Base-by-base conservation (phyloP, 2,797 vertebrate species). In the Anolis apletophallus region DNA sequence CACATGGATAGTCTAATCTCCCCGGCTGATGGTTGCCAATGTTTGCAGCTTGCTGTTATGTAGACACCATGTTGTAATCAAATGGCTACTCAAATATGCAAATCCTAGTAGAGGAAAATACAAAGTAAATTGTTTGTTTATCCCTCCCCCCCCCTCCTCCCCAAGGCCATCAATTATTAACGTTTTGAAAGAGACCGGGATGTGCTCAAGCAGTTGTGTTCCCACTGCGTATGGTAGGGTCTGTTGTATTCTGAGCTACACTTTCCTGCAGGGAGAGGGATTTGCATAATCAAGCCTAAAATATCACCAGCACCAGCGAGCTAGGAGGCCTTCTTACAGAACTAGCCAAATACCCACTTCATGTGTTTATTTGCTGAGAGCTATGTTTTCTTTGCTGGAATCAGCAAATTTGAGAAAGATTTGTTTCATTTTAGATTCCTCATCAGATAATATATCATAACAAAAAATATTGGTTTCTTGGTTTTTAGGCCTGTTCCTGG, bases 91-190 rank as follows among this genome's bases (percentile, higher is more conserved):
- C 93, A 90, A 86, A 93, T 26, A 84, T 81, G 89, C 93, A 90
- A 91, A 93, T 93, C 92, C 89, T 64, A 88, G 54, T 81, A 85
- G 92, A 85, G 68, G 85, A 90, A 64, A 91, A 59, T 78, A 80
- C 90, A 85, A 85, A 77, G 91, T 82, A 72, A 88, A 85, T 88
- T 88, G 90, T 94, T 94, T 88, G 91, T 88, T 93, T 90, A 75
- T 91, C 93, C 76, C 93, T 87, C 89, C 90, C 52, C 89, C 90
- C 52, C 78, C 83, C 74, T 82, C 0, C 88, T 88, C 88, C 90
- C 87, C 79, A 57, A 88, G 92, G 94, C 88, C 71, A 88, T 94
- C 29, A 86, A 89, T 93, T 90, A 91, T 95, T 94, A 84, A 95
- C 85, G 88, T 55, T 0, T 52, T 91, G 81, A 85, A 73, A 84